phyloP scores from a whole-genome alignment of 2,797 vertebrate genomes.

The Tauraco hartlaubi region DNA sequence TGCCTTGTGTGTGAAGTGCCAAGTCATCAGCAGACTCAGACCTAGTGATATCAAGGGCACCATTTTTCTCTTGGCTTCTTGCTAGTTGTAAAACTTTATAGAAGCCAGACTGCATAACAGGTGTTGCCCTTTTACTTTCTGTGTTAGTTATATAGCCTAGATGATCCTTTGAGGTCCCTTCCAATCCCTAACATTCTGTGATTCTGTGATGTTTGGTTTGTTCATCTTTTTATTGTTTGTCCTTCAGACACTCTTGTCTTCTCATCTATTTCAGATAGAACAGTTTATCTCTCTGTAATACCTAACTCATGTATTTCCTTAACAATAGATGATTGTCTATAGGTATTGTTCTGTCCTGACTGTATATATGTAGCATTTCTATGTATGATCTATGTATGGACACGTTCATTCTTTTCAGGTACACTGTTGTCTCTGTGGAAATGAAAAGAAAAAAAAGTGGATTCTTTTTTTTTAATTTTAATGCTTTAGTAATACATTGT shows the following conservation, averaged over 20 bases:
- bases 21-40: neutral
- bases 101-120: neutral
- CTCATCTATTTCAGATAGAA: neutral
- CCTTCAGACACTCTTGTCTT: neutral
- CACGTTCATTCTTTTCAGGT: neutral
- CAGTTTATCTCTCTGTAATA: neutral
- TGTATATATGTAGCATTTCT: neutral
- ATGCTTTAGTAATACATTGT: neutral
- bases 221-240: neutral
- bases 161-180: no score
- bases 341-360: neutral
- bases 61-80: neutral
- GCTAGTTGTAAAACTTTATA: neutral
- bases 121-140: neutral
- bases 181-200: no score
- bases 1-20: neutral
- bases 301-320: neutral
- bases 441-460: accelerated
- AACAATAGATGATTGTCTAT: neutral
- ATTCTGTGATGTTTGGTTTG: neutral
- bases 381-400: neutral
- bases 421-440: neutral
- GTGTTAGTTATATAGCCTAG: neutral
- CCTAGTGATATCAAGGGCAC: neutral
- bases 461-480: neutral